Conservation (phyloP, 2,888 invertebrate species). For the Pemphredon lugubris region DNA sequence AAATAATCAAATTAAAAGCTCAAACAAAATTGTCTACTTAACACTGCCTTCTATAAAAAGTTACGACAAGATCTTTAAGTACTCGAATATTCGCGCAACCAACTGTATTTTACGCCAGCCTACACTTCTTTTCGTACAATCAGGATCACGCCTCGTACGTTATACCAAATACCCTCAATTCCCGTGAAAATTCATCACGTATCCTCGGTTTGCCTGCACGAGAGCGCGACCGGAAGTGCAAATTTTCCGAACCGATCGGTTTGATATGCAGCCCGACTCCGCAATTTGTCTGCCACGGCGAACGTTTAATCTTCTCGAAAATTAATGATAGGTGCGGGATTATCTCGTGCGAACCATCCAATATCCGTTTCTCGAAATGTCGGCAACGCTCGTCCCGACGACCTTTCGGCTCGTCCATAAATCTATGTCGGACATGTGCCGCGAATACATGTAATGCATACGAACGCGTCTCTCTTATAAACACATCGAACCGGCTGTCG, state of each 20-base stretch:
- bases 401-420: conserved; percentile 3
- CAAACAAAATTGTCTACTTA: too few species aligned
- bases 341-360: neutral
- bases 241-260: neutral
- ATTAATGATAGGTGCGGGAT: conserved; percentile 11
- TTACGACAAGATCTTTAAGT: too few species aligned
- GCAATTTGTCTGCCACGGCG: neutral
- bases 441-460: neutral
- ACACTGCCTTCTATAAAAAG: too few species aligned
- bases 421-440: conserved; percentile 9
- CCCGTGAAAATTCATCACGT: too few species aligned
- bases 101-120: too few species aligned
- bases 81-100: too few species aligned
- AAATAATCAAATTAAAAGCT: too few species aligned
- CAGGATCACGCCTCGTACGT: too few species aligned
- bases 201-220: too few species aligned
- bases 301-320: neutral
- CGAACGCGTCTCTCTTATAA: conserved; percentile 11
- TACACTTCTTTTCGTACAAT: too few species aligned
- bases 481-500: conserved; percentile 6
- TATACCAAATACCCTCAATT: too few species aligned
- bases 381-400: neutral
- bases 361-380: conserved; percentile 10
- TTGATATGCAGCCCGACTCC: neutral
- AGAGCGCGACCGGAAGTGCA: neutral